These are phyloP conservation scores for Hemicordylus capensis DNA, from an alignment of 2,113 vertebrate species.

Conservation along the genomic window DNA sequence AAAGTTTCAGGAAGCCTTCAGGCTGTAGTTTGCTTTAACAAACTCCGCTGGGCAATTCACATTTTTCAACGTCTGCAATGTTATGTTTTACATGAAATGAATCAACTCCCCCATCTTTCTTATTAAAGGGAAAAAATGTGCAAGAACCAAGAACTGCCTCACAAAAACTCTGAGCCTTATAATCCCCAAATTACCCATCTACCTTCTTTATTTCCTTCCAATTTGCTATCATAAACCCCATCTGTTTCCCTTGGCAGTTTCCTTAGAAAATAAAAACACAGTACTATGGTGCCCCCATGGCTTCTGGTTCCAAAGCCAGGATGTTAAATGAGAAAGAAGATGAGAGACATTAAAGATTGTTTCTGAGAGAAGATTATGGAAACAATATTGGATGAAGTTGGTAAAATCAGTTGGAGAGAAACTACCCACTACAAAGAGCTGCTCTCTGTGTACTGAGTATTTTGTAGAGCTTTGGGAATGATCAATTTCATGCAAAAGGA, in stretches of 20 bases:
- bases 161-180: slow-evolving; percentile 18
- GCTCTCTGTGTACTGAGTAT: background rate
- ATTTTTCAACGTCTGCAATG: background rate
- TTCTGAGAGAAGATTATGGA: background rate
- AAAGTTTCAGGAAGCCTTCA: background rate
- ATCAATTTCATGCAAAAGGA: background rate
- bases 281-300: slow-evolving; percentile 2
- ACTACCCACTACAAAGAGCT: background rate
- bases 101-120: slow-evolving; percentile 4
- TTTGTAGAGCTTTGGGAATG: background rate
- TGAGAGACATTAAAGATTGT: slow-evolving; percentile 13
- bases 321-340: slow-evolving; percentile 42
- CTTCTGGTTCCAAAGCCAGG: slow-evolving; percentile 50
- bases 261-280: slow-evolving; percentile 14
- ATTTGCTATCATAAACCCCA: slow-evolving; percentile 2
- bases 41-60: background rate
- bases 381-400: slow-evolving; percentile 23
- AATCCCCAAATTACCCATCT: background rate
- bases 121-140: slow-evolving; percentile 11
- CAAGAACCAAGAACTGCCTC: background rate
- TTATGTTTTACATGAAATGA: background rate
- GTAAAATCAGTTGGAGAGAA: slow-evolving; percentile 2
- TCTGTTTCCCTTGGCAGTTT: slow-evolving; percentile 29
- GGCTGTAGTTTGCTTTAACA: background rate
- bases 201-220: slow-evolving; percentile 50